Evolutionary conservation across 2,888 invertebrate species (phyloP).

Genomic region (Actias luna): DNA sequence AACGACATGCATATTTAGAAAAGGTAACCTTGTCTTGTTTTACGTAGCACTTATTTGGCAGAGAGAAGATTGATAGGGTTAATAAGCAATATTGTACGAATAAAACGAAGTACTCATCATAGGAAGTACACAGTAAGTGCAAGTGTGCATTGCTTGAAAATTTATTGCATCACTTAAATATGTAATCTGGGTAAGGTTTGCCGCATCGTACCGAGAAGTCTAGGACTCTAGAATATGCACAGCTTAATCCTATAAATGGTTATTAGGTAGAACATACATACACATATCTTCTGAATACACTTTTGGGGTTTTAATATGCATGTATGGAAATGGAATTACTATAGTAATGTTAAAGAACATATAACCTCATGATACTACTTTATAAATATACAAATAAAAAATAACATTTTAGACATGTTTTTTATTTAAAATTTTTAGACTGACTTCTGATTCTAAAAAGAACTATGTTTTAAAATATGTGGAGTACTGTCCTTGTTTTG

Average conservation of each 20-base stretch:
- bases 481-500: no score
- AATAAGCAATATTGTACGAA: not conserved
- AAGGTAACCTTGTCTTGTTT: not conserved
- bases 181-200: constrained; percentile 44
- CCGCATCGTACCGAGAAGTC: constrained; percentile 28
- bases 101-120: constrained; percentile 9
- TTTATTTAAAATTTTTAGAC: no score
- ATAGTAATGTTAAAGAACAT: no score
- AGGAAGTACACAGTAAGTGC: constrained; percentile 26
- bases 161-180: constrained; percentile 57
- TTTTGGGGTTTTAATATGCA: constrained; percentile 22
- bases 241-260: constrained; percentile 57
- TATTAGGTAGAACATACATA: constrained; percentile 32
- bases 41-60: no score
- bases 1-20: not conserved
- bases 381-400: no score
- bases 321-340: no score
- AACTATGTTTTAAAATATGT: no score
- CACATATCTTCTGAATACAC: constrained; percentile 23
- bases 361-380: no score
- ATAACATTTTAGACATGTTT: no score
- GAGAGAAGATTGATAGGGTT: not conserved
- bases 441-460: no score
- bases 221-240: constrained; percentile 52
- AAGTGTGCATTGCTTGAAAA: constrained; percentile 39